phyloP scores from a whole-genome alignment of 2,797 vertebrate genomes.

The Crocidura indochinensis region DNA sequence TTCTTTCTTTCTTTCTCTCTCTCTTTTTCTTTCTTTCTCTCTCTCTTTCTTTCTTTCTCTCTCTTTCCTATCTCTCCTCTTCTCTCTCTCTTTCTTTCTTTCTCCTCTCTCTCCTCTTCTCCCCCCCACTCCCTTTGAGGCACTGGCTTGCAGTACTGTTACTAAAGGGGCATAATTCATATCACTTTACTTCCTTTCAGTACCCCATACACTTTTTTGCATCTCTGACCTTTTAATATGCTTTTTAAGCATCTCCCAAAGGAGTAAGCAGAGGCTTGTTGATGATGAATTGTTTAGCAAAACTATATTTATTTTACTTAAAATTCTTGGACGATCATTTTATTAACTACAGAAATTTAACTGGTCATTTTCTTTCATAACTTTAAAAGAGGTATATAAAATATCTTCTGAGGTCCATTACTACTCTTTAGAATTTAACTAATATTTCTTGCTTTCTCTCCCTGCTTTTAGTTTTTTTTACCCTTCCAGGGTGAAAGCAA shows the following conservation, averaged over 20 bases:
- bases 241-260: background rate
- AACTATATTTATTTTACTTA: slow-evolving; percentile 26
- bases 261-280: slow-evolving; percentile 23
- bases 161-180: too few species aligned
- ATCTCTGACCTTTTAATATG: background rate
- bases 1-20: too few species aligned
- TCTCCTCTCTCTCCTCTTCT: background rate
- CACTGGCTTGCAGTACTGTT: too few species aligned
- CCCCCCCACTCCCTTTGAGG: too few species aligned
- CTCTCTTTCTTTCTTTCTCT: too few species aligned
- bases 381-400: slow-evolving; percentile 22
- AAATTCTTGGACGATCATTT: slow-evolving; percentile 8
- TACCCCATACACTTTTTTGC: slow-evolving; percentile 1
- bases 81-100: too few species aligned
- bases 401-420: slow-evolving; percentile 8
- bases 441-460: background rate
- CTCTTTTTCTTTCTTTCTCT: too few species aligned
- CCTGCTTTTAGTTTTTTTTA: background rate
- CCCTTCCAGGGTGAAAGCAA: too few species aligned
- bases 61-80: too few species aligned
- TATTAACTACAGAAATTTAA: slow-evolving; percentile 51
- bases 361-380: slow-evolving; percentile 4
- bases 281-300: background rate
- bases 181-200: too few species aligned
- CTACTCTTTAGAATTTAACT: slow-evolving; percentile 6